phyloP scores from a whole-genome alignment of 2,888 invertebrate species.

The Dasysyrphus albostriatus region DNA sequence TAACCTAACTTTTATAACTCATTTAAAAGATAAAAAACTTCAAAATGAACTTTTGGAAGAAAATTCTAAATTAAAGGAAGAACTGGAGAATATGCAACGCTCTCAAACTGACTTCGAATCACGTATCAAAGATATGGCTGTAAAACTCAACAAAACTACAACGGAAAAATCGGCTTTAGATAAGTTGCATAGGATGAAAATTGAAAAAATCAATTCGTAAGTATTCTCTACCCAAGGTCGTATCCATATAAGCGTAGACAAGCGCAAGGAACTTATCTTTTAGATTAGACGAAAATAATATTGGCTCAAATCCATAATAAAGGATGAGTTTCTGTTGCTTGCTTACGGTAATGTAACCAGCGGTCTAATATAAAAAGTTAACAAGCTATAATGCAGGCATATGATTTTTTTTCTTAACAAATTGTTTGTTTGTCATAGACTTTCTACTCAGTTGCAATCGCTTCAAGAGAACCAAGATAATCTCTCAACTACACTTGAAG shows the following conservation, averaged over 20 bases:
- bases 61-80: conserved; percentile 79
- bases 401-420: conserved; percentile 11
- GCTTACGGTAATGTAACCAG: neutral
- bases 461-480: conserved; percentile 78
- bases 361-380: neutral
- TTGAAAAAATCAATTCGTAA: conserved; percentile 81
- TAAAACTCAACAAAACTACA: conserved; percentile 79
- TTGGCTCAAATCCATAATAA: too few species aligned
- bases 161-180: conserved; percentile 81
- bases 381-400: too few species aligned
- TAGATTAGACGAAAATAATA: too few species aligned
- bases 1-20: too few species aligned
- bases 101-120: conserved; percentile 79
- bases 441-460: conserved; percentile 78
- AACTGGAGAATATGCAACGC: conserved; percentile 78
- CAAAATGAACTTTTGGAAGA: conserved; percentile 80
- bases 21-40: conserved; percentile 79
- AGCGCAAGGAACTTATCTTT: too few species aligned
- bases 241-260: neutral
- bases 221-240: conserved; percentile 17
- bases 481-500: conserved; percentile 75
- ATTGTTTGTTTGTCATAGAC: conserved; percentile 61
- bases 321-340: neutral
- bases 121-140: conserved; percentile 79
- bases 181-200: conserved; percentile 82